Evolutionary conservation across 1,140 invertebrate species (phyloP).

Genomic region (Cherax quadricarinatus): DNA sequence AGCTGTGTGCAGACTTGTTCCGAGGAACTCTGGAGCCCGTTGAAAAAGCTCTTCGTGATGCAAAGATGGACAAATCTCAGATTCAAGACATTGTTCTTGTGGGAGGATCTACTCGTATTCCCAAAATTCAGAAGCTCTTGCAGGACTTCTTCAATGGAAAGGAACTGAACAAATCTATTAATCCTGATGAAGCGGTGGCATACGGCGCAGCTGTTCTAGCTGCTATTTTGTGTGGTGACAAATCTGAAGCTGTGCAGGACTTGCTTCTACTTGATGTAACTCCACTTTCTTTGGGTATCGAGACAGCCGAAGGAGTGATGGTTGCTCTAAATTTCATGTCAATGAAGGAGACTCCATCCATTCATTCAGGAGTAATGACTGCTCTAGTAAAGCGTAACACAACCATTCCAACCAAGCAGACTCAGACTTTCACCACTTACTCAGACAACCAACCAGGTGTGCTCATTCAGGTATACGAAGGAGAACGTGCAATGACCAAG

Average conservation of each 20-base stretch:
- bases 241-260: slow-evolving; percentile 17
- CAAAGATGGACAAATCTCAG: too few relatives aligned
- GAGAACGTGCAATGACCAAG: slow-evolving; percentile 22
- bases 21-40: slow-evolving; percentile 9
- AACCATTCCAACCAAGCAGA: too few relatives aligned
- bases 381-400: too few relatives aligned
- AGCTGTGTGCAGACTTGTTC: slow-evolving; percentile 25
- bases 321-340: too few relatives aligned
- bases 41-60: slow-evolving; percentile 27
- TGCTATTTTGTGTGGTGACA: slow-evolving; percentile 28
- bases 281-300: slow-evolving; percentile 27
- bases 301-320: slow-evolving; percentile 25
- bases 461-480: slow-evolving; percentile 30
- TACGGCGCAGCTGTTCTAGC: slow-evolving; percentile 35
- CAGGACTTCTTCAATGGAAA: slow-evolving; percentile 48
- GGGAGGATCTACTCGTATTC: slow-evolving; percentile 34
- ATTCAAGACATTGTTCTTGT: too few relatives aligned
- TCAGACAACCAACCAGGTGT: slow-evolving; percentile 34
- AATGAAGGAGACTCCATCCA: too few relatives aligned
- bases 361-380: slow-evolving; percentile 30
- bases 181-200: slow-evolving; percentile 39
- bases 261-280: background rate
- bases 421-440: background rate
- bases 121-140: slow-evolving; percentile 25
- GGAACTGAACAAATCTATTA: slow-evolving; percentile 39